Evolutionary conservation across 2,113 vertebrate genomes (phyloP).

Genomic region (Prionailurus viverrinus): DNA sequence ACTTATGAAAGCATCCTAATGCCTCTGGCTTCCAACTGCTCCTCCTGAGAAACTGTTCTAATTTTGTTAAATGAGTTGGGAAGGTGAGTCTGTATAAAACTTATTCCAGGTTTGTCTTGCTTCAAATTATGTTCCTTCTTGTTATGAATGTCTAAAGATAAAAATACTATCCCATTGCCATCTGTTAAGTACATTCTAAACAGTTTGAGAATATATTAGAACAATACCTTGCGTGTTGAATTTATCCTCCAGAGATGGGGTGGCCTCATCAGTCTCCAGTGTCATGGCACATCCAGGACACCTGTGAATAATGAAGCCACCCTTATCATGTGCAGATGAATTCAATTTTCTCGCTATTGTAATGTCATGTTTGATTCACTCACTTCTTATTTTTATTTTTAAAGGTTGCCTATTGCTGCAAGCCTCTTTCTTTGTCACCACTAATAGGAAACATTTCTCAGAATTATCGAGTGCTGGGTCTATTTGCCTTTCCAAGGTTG

Average conservation of each 20-base stretch:
- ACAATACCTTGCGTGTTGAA: constrained; percentile 84
- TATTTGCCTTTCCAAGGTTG: constrained; percentile 78
- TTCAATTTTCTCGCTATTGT: constrained; percentile 88
- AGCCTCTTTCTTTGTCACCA: constrained; percentile 79
- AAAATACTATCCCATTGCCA: constrained; percentile 85
- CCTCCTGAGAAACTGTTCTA: constrained; percentile 43
- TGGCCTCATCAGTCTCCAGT: constrained; percentile 86
- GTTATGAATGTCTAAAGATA: constrained; percentile 85
- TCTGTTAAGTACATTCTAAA: constrained; percentile 86
- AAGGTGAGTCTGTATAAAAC: constrained; percentile 72
- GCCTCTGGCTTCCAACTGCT: constrained; percentile 46
- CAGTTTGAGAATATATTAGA: constrained; percentile 86
- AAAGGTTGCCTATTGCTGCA: constrained; percentile 85
- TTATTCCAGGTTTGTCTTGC: constrained; percentile 79
- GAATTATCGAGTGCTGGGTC: constrained; percentile 77
- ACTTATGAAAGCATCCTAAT: constrained; percentile 53
- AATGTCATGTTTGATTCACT: constrained; percentile 88
- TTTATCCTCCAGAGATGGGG: constrained; percentile 88
- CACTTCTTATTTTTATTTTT: constrained; percentile 88
- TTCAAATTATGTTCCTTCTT: constrained; percentile 83
- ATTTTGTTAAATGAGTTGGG: constrained; percentile 70
- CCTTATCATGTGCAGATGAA: constrained; percentile 86
- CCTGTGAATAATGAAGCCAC: constrained; percentile 86
- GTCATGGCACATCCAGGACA: constrained; percentile 83
- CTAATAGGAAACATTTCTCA: constrained; percentile 83